Conservation (phyloP, 1,140 invertebrate species). For the Wasmannia auropunctata region DNA sequence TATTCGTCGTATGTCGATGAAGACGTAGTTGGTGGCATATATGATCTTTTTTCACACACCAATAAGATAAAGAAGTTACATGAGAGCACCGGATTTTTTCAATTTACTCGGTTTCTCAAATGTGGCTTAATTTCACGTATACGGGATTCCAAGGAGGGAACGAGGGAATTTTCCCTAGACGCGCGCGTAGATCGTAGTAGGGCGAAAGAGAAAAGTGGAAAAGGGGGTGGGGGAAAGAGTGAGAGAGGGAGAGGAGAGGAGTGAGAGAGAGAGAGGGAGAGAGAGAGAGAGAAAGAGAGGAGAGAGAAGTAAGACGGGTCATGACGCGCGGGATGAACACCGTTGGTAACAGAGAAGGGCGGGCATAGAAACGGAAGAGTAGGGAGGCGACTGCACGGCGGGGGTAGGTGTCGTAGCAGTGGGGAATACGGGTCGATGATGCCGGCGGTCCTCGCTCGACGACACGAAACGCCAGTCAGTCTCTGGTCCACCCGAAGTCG, state of each 20-base stretch:
- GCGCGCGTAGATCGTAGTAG: conserved; percentile 20
- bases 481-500: conserved; percentile 83
- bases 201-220: not conserved
- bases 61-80: not conserved
- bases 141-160: not conserved
- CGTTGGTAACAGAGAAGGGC: conserved; percentile 49
- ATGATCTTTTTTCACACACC: not conserved
- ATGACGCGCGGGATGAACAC: conserved; percentile 58
- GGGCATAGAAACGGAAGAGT: conserved; percentile 27
- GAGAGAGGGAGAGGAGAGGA: not conserved
- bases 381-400: conserved; percentile 38
- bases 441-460: conserved; percentile 82
- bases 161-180: conserved; percentile 43
- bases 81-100: not conserved
- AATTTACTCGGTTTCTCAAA: conserved; percentile 2
- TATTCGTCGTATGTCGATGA: not conserved
- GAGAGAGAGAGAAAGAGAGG: not conserved
- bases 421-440: conserved; percentile 83
- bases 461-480: conserved; percentile 82
- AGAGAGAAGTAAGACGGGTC: conserved; percentile 53
- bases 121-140: conserved; percentile 23
- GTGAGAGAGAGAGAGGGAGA: not conserved
- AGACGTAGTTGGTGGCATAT: not conserved
- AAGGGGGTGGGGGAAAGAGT: not conserved
- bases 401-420: conserved; percentile 59